Percentiles rank a stretch among this genome's conserved stretches.
phyloP scores from a whole-genome alignment of 2,797 vertebrate genomes.

The Lacerta agilis region DNA sequence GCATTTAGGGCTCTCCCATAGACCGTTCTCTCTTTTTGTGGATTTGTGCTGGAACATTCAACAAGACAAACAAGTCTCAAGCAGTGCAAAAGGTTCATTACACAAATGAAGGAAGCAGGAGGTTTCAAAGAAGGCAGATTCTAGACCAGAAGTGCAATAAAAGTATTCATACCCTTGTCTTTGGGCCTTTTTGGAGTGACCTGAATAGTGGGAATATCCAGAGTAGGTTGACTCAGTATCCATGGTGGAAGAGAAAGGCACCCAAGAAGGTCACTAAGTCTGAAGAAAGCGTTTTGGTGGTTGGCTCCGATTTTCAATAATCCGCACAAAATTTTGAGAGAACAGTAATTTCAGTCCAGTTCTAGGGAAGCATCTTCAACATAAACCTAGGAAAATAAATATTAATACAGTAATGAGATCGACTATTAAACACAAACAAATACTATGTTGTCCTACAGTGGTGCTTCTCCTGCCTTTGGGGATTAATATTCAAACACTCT shows the following conservation, averaged over 20 bases:
- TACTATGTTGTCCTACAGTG: not conserved
- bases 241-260: conserved; percentile 79
- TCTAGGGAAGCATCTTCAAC: conserved; percentile 47
- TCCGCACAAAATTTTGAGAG: conserved; percentile 46
- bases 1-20: no score
- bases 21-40: not conserved
- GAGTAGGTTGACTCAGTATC: conserved; percentile 98
- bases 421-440: not conserved
- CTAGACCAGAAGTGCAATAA: not conserved
- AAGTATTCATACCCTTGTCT: conserved; percentile 86
- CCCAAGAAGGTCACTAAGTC: conserved; percentile 43
- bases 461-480: not conserved
- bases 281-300: conserved; percentile 58
- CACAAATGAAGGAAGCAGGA: not conserved
- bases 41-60: not conserved
- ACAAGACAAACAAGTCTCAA: not conserved
- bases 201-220: conserved; percentile 94
- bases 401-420: conserved; percentile 30
- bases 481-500: accelerated
- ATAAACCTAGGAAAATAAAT: conserved; percentile 39
- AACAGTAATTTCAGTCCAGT: conserved; percentile 39
- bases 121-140: not conserved
- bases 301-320: conserved; percentile 48
- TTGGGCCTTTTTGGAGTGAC: conserved; percentile 93
- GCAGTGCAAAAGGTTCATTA: not conserved